Evolutionary conservation across 1,140 invertebrate species (phyloP).

Genomic region (Proctacanthus coquilletti): DNA sequence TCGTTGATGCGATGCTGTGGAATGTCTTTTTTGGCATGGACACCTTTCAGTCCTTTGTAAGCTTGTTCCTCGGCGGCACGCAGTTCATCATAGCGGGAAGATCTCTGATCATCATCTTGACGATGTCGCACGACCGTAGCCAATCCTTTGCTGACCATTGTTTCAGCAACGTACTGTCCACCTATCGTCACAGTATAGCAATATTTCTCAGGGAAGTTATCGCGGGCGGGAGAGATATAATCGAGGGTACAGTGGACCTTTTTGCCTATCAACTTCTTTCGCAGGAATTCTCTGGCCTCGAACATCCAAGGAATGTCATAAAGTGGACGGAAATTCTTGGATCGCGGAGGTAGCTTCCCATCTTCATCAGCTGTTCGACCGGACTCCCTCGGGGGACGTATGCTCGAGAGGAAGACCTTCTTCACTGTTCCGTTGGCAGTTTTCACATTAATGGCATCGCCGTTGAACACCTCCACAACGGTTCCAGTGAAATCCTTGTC

Average conservation of each 20-base stretch:
- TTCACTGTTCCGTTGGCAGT: conserved; percentile 59
- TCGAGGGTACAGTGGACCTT: conserved; percentile 87
- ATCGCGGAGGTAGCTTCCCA: conserved; percentile 40
- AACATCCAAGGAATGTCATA: conserved; percentile 98
- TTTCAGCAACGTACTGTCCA: conserved; percentile 86
- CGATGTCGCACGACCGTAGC: conserved; percentile 86
- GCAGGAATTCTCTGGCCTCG: conserved; percentile 91
- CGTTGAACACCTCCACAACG: conserved; percentile 87
- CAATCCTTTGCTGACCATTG: conserved; percentile 79
- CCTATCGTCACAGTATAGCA: conserved; percentile 83
- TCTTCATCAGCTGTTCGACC: conserved; percentile 22
- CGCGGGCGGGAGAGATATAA: conserved; percentile 88
- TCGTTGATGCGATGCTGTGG: conserved; percentile 75
- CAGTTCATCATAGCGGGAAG: conserved; percentile 86
- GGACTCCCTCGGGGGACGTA: conserved; percentile 73
- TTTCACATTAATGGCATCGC: conserved; percentile 81
- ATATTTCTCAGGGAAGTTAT: conserved; percentile 87
- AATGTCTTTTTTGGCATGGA: conserved; percentile 75
- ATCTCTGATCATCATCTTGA: conserved; percentile 91
- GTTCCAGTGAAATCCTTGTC: conserved; percentile 73
- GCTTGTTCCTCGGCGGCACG: conserved; percentile 87
- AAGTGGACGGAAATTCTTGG: conserved; percentile 61
- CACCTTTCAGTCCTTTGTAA: conserved; percentile 64
- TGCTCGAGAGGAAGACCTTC: conserved; percentile 92
- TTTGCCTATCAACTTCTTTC: conserved; percentile 93